Percentiles rank a stretch among this genome's conserved stretches.
phyloP scores from a whole-genome alignment of 2,113 vertebrate genomes.

The Notarius lentiginosus region DNA sequence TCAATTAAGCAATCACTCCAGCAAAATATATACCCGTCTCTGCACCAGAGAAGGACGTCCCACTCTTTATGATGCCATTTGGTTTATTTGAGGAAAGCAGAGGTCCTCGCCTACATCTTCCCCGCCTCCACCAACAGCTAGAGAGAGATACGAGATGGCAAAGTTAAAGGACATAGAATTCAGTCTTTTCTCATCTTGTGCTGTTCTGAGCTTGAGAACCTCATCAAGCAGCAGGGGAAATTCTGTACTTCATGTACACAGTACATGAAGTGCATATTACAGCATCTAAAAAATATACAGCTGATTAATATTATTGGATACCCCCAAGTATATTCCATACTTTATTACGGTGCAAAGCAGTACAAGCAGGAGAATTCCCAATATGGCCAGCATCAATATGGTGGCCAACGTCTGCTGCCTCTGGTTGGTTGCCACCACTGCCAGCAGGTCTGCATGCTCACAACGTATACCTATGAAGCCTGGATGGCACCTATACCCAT shows the following conservation, averaged over 20 bases:
- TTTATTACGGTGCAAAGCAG: conserved; percentile 84
- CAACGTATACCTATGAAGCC: conserved; percentile 89
- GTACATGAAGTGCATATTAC: neutral
- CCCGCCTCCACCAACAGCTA: conserved; percentile 85
- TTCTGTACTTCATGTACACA: neutral
- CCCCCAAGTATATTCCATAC: conserved; percentile 60
- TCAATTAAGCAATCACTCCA: neutral
- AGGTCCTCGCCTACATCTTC: conserved; percentile 74
- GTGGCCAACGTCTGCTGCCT: conserved; percentile 87
- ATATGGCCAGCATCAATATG: conserved; percentile 83
- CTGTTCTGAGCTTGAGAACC: neutral
- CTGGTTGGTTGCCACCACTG: conserved; percentile 90
- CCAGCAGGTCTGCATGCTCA: conserved; percentile 91
- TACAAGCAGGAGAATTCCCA: conserved; percentile 80
- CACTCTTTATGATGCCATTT: conserved; percentile 72
- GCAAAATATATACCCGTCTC: conserved; percentile 76
- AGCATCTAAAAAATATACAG: neutral
- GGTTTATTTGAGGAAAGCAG: conserved; percentile 75
- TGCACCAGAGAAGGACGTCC: conserved; percentile 74
- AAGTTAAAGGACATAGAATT: neutral
- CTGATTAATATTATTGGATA: neutral
- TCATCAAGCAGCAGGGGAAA: neutral
- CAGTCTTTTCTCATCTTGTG: neutral
- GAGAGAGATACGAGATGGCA: conserved; percentile 20
- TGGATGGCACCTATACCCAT: conserved; percentile 77